Evolutionary conservation across 2,797 vertebrate species (phyloP), one percentile per base, ranked within the genome.

Genomic region (Falco concolor): DNA sequence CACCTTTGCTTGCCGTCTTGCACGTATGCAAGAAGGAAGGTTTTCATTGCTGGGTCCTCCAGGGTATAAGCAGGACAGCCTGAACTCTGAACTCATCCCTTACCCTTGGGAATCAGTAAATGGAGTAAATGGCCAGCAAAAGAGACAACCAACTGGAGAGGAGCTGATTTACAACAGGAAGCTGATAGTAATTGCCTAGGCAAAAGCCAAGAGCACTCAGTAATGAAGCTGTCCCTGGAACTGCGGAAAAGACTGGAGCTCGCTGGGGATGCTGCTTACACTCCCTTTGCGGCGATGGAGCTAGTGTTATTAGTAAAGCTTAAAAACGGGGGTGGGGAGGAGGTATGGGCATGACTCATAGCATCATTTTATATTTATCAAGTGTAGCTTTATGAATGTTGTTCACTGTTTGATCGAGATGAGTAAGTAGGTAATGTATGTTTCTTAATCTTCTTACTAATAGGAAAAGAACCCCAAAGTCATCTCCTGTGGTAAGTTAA

Each of bases 121-220:
- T 93, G 87, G 87, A 93, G 30, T 92, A 83, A 94, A 57, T 91
- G 84, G 91, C 69, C 92, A 92, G 56, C 82, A 47, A 84, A 81
- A 78, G 67, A 53, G 72, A 52, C 65, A 87, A 90, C 83, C 96
- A 94, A 72, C 61, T 69, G 76, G 76, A 78, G 63, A 92, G 56
- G 16, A 86, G 85, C 79, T 93, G 93, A 88, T 94, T 95, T 97
- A 95, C 80, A 53, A 70, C 94, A 88, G 94, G 91, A 96, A 94
- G 76, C 82, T 81, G 61, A 20, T 54, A 44, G 70, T 90, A 94
- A 96, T 93, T 86, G 87, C 87, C 27, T 50, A 59, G 63, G 85
- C 73, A 91, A 87, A 87, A 95, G 30, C 60, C 36, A 50, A 60
- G 79, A 88, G 76, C 69, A 4, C 15, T 93, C 76, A 24, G 45